A percentile compares a stretch with the other conserved stretches of the same genome.
Evolutionary conservation across 2,113 vertebrate genomes (phyloP).

Genomic region (Hystrix brachyura): DNA sequence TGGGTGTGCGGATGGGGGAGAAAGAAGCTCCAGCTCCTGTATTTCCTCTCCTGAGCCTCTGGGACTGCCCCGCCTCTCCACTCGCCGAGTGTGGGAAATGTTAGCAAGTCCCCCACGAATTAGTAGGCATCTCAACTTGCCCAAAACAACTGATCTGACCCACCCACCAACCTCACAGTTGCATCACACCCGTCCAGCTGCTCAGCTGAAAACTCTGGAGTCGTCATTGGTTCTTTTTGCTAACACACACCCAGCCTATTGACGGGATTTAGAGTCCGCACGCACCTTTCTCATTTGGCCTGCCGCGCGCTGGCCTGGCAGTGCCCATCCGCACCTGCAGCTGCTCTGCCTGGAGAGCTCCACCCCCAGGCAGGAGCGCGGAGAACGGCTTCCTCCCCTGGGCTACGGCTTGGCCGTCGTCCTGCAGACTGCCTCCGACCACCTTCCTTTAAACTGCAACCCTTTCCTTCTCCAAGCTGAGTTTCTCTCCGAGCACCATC

Average conservation of each 20-base stretch:
- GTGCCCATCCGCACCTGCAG: neutral
- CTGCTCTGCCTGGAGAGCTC: neutral
- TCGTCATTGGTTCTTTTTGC: neutral
- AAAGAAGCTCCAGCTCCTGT: neutral
- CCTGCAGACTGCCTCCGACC: neutral
- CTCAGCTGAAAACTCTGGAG: neutral
- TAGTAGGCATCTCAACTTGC: neutral
- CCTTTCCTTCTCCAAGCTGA: neutral
- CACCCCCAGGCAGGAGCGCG: neutral
- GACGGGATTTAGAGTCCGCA: neutral
- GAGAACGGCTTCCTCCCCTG: neutral
- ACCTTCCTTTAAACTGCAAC: neutral
- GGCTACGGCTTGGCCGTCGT: neutral
- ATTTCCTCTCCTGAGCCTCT: neutral
- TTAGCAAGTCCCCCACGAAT: neutral
- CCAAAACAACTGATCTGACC: neutral
- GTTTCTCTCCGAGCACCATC: neutral
- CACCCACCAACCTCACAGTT: neutral
- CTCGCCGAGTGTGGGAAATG: constrained; percentile 31
- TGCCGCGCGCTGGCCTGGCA: neutral
- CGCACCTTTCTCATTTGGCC: neutral
- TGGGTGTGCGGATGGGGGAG: neutral
- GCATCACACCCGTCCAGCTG: neutral
- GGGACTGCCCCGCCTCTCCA: neutral
- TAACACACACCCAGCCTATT: neutral